Base-by-base conservation (phyloP, 2,888 invertebrate genomes). In the Lasioglossum vierecki region DNA sequence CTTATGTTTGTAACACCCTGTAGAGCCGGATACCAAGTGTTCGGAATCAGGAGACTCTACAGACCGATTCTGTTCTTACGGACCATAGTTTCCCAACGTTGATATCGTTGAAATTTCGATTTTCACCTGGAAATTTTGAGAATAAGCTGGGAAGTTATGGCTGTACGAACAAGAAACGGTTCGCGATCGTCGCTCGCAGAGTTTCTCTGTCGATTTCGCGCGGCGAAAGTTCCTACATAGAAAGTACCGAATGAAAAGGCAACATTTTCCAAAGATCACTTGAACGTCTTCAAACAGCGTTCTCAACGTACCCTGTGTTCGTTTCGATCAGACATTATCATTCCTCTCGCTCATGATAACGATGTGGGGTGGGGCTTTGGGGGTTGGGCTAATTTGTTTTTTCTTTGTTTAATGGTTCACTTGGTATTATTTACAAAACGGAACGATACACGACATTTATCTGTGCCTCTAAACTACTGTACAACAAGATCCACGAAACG, bases 401-500 rank as follows among this genome's bases (percentile, higher is more conserved):
- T 73, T 76, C 4, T n/a, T 70, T n/a, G 39, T 70, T 70, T 70
- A 70, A 70, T 68, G 35, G 18, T 70, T 70, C 13, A 76, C 46
- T 53, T 84, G 66, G 72, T 79, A 78, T 88, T 70, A 85, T 91
- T 84, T 91, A 89, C 91, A 91, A 68, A 70, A 85, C 46, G 80
- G 73, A 88, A 84, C 77, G 82, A 70, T 84, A 84, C 79, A 82
- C 82, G 79, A 84, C 85, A 84, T 81, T 85, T 85, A 87, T 82
- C 70, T 80, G 76, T 84, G 80, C 46, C 66, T 79, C 85, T 88
- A 90, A 76, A 66, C 86, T 91, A 91, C 88, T 91, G 89, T 91
- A 91, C 91, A 91, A 87, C 80, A 78, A 90, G 82, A 78, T 81
- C 78, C 85, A 74, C 82, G 77, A 86, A 85, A 88, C 66, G 53